A percentile compares a stretch with the other conserved stretches of the same genome.
These are phyloP conservation scores for Protonemura montana DNA, from an alignment of 2,888 invertebrate species.

Conservation along the genomic window DNA sequence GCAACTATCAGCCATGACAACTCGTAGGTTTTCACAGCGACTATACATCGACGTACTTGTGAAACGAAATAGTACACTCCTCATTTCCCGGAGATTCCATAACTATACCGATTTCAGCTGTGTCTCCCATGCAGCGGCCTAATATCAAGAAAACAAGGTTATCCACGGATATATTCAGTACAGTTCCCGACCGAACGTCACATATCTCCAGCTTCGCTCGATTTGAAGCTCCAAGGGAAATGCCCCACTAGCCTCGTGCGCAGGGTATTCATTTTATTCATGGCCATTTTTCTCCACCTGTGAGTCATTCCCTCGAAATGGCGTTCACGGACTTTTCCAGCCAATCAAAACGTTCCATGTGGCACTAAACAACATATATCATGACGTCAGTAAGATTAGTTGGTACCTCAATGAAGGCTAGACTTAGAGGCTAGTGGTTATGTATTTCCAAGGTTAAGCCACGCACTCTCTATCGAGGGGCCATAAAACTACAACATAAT, in stretches of 20 bases:
- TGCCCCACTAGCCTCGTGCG: constrained; percentile 63
- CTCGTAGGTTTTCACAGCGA: constrained; percentile 42
- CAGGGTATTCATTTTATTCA: constrained; percentile 64
- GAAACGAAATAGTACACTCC: neutral
- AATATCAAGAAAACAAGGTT: neutral
- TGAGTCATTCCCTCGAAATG: constrained; percentile 73
- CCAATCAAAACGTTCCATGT: constrained; percentile 58
- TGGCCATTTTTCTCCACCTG: constrained; percentile 69
- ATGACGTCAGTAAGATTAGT: constrained; percentile 57
- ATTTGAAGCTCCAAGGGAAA: constrained; percentile 53
- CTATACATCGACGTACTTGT: constrained; percentile 31
- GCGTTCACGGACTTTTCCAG: constrained; percentile 61
- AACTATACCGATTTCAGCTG: neutral
- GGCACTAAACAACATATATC: constrained; percentile 55
- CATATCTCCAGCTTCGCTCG: constrained; percentile 51
- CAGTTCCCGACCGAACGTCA: constrained; percentile 44
- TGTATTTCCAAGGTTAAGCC: constrained; percentile 57
- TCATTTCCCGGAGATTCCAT: neutral
- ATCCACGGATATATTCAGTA: neutral
- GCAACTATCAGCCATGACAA: neutral
- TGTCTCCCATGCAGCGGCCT: neutral
- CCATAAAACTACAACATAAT: constrained; percentile 15
- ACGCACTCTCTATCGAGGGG: constrained; percentile 32
- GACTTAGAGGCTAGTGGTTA: constrained; percentile 57
- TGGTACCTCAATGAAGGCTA: constrained; percentile 57